phyloP scores from a whole-genome alignment of 2,888 invertebrate genomes.

The Epinotia nisella region DNA sequence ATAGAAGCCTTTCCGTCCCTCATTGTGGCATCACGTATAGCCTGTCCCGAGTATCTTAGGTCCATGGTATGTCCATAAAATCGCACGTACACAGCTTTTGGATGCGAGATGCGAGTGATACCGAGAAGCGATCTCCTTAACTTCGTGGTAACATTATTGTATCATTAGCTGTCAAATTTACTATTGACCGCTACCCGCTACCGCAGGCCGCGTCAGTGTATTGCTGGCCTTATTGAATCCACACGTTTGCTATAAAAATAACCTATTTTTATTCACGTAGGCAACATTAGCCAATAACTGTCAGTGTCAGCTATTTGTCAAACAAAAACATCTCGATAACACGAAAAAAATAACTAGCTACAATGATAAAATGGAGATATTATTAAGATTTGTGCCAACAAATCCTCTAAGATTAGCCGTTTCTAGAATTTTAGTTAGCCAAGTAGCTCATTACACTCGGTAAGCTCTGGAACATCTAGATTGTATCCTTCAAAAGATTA shows the following conservation, averaged over 20 bases:
- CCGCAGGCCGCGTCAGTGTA: no score
- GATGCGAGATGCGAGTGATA: no score
- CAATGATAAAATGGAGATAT: constrained; percentile 83
- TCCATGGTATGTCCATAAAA: no score
- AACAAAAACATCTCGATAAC: constrained; percentile 64
- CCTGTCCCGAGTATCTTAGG: no score
- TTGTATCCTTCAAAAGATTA: constrained; percentile 53
- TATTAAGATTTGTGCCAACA: constrained; percentile 75
- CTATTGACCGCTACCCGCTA: no score
- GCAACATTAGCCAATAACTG: constrained; percentile 30
- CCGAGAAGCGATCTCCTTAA: no score
- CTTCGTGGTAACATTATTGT: no score
- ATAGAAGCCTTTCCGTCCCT: no score
- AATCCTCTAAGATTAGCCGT: constrained; percentile 70
- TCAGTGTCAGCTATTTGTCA: constrained; percentile 56
- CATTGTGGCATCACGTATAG: no score
- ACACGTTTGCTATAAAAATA: not conserved
- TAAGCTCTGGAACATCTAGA: constrained; percentile 51
- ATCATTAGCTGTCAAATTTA: no score
- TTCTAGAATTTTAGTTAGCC: constrained; percentile 72
- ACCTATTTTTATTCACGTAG: not conserved
- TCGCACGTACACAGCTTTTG: no score
- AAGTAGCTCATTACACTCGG: constrained; percentile 80
- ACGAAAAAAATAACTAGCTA: constrained; percentile 68
- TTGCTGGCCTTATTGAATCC: no score